A percentile compares a stretch with the other conserved stretches of the same genome.
phyloP scores from a whole-genome alignment of 2,888 invertebrate genomes.

The Eilema sororculum region DNA sequence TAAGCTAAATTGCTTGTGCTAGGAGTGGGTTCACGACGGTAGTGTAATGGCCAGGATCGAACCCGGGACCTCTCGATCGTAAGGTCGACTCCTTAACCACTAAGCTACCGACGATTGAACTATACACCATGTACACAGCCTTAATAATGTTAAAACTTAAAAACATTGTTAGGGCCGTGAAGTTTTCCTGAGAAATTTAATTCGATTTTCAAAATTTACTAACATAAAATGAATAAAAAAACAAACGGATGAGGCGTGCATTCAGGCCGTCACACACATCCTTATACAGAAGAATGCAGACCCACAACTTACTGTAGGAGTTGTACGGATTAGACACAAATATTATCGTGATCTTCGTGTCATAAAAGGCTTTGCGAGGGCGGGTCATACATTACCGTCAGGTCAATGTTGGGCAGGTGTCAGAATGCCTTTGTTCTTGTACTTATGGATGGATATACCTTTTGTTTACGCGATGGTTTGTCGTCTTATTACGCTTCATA shows the following conservation, averaged over 20 bases:
- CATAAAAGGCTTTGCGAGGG: constrained; percentile 50
- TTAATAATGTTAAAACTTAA: too few relatives aligned
- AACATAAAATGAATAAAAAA: neutral
- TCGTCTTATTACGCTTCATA: neutral
- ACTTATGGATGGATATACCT: constrained; percentile 33
- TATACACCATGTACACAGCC: too few relatives aligned
- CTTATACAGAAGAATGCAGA: constrained; percentile 21
- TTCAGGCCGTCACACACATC: constrained; percentile 3
- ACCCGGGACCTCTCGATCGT: too few relatives aligned
- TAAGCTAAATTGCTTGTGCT: too few relatives aligned
- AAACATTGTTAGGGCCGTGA: too few relatives aligned
- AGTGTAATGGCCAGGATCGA: too few relatives aligned
- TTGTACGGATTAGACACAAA: constrained; percentile 25
- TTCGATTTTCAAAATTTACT: too few relatives aligned
- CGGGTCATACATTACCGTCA: constrained; percentile 40
- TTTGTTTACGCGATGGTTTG: constrained; percentile 32
- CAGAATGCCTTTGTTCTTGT: constrained; percentile 51
- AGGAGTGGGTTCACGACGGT: too few relatives aligned
- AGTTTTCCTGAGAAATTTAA: too few relatives aligned
- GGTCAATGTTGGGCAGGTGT: constrained; percentile 60
- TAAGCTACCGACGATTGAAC: too few relatives aligned
- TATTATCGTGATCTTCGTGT: constrained; percentile 44
- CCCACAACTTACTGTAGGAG: constrained; percentile 24
- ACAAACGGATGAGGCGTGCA: neutral
- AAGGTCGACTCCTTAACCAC: too few relatives aligned